Evolutionary conservation across 2,888 invertebrate species (phyloP), one percentile per base, ranked within the genome.

Genomic region (Dioctria rufipes): DNA sequence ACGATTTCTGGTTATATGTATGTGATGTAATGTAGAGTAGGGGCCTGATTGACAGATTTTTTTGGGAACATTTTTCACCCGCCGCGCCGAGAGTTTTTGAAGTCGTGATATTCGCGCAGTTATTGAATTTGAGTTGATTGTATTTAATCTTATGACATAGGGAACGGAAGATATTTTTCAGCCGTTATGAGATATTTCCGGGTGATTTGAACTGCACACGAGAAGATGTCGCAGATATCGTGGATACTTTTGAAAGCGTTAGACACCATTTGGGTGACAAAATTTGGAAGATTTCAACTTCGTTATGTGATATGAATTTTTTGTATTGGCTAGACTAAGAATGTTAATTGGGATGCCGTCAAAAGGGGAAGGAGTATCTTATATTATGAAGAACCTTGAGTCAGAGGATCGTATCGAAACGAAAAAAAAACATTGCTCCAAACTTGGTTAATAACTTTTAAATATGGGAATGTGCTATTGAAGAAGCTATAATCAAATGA

Each of bases 41-140:
- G n/a, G 43, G 63, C 37, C 49, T 77, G 77, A 77, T 77, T 77
- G 77, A 77, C 77, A 63, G 39, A 63, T 61, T 63, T 77, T 61
- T 75, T 63, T 40, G 66, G 3, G 8, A 61, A 61, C 8, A 60
- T 58, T 5, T 3, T 25, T 25, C 25, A 25, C 25, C 25, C 25
- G 25, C 40, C 60, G 6, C 25, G 40, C n/a, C 13, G 37, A n/a
- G 58, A 40, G 4, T 40, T 9, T 49, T 9, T 39, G 51, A 13
- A 4, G 60, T 25, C 73, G 60, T 51, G 60, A 43, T 42, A 73
- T 42, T 77, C 39, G 25, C 25, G 46, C 46, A 63, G 77, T n/a
- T 11, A 54, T 54, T 54, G 8, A 54, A 54, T 54, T 54, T 77
- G 40, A 77, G 63, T 63, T 77, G 43, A 42, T 63, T 25, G 25